Conservation (phyloP, 2,888 invertebrate species). For the Archips xylosteana region DNA sequence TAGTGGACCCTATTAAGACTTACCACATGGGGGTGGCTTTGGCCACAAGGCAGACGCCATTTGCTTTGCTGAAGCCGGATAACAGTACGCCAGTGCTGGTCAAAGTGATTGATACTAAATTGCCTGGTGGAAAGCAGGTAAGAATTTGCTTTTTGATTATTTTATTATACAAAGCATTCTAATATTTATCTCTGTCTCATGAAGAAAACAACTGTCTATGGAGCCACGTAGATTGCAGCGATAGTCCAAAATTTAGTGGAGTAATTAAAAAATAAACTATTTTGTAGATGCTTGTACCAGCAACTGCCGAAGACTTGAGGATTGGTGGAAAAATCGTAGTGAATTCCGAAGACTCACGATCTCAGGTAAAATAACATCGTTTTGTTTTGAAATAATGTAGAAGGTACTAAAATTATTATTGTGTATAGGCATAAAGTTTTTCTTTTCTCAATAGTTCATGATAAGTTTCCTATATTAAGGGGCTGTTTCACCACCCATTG, state of each 20-base stretch:
- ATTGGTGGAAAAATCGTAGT: conserved; percentile 87
- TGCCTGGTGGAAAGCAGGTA: conserved; percentile 82
- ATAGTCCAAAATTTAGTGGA: no score
- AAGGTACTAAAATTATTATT: no score
- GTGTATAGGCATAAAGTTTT: no score
- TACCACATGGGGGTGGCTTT: conserved; percentile 89
- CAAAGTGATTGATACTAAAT: conserved; percentile 85
- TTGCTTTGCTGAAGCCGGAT: conserved; percentile 88
- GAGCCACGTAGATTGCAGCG: no score
- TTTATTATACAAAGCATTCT: no score
- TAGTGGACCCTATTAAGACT: conserved; percentile 90
- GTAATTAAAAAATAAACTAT: background rate
- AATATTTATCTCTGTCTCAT: no score
- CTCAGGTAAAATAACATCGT: conserved; percentile 53
- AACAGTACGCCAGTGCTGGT: conserved; percentile 89
- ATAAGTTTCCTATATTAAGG: no score
- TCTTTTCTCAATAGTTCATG: no score
- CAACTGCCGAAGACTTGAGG: conserved; percentile 89
- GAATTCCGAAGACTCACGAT: conserved; percentile 56
- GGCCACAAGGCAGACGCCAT: conserved; percentile 88
- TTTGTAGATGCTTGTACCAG: conserved; percentile 88
- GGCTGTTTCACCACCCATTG: no score
- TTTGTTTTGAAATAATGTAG: background rate
- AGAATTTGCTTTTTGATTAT: conserved; percentile 20
- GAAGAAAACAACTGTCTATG: no score